phyloP scores from a whole-genome alignment of 2,113 vertebrate genomes.

The Apodemus sylvaticus region DNA sequence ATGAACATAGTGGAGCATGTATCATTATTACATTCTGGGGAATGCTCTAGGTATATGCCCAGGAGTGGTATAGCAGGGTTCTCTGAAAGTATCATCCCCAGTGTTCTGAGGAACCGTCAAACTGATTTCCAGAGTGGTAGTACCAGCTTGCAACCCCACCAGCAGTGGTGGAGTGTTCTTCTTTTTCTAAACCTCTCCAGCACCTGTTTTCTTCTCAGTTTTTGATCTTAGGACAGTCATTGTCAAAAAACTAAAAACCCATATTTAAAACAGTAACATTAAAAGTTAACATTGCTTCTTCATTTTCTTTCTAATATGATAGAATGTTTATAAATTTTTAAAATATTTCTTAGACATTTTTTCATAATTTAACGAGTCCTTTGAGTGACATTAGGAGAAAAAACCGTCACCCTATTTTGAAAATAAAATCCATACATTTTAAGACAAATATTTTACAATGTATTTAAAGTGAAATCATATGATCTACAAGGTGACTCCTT shows the following conservation, averaged over 20 bases:
- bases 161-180: no score
- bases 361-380: neutral
- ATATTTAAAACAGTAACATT: conserved; percentile 15
- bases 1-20: no score
- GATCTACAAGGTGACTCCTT: neutral
- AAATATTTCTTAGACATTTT: neutral
- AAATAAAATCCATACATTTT: neutral
- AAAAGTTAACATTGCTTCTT: neutral
- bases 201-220: no score
- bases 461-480: conserved; percentile 42
- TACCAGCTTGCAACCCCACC: no score
- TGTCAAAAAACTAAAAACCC: conserved; percentile 35
- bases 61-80: no score
- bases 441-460: conserved; percentile 1
- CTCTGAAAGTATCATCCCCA: no score
- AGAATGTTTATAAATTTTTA: neutral
- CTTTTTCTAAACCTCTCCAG: no score
- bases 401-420: neutral
- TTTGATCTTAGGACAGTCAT: neutral
- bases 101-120: no score
- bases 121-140: no score
- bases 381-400: neutral
- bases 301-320: neutral
- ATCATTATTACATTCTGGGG: no score
- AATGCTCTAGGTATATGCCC: no score